These are phyloP conservation scores for Nasonia oneida DNA, from an alignment of 2,888 invertebrate genomes.

Conservation along the genomic window DNA sequence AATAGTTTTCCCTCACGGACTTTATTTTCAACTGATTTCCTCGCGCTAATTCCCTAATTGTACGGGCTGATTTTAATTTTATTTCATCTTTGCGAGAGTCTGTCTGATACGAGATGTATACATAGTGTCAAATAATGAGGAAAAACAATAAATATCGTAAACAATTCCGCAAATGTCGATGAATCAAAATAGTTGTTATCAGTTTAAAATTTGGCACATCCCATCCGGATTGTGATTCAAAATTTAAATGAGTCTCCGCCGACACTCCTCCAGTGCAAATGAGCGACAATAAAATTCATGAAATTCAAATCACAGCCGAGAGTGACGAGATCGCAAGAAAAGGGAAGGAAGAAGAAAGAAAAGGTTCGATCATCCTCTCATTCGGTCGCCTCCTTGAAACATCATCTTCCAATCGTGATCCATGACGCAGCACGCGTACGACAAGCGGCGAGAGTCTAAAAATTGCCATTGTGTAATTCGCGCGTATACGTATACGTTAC, in stretches of 20 bases:
- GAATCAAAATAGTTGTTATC: not conserved
- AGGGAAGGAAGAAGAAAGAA: conserved; percentile 1
- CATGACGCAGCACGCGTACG: conserved; percentile 1
- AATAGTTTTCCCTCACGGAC: not conserved
- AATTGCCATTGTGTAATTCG: conserved; percentile 36
- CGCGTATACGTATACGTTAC: not conserved
- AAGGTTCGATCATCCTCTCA: conserved; percentile 26
- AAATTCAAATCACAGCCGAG: not conserved
- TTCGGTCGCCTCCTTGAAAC: not conserved
- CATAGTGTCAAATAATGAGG: not conserved
- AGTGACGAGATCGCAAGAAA: not conserved
- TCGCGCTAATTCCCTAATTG: not conserved
- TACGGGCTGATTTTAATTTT: too few relatives aligned
- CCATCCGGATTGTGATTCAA: not conserved
- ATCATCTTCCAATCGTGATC: conserved; percentile 22
- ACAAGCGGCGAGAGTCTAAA: conserved; percentile 20
- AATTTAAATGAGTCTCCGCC: not conserved
- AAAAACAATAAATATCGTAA: not conserved
- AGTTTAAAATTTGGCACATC: not conserved
- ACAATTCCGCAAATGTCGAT: not conserved
- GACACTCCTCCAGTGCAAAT: not conserved
- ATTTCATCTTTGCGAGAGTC: too few relatives aligned
- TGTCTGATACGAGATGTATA: too few relatives aligned
- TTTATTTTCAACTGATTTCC: not conserved
- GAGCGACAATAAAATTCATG: not conserved